Evolutionary conservation across 2,113 vertebrate species (phyloP), one percentile per base, ranked within the genome.

Genomic region (Tiliqua scincoides): DNA sequence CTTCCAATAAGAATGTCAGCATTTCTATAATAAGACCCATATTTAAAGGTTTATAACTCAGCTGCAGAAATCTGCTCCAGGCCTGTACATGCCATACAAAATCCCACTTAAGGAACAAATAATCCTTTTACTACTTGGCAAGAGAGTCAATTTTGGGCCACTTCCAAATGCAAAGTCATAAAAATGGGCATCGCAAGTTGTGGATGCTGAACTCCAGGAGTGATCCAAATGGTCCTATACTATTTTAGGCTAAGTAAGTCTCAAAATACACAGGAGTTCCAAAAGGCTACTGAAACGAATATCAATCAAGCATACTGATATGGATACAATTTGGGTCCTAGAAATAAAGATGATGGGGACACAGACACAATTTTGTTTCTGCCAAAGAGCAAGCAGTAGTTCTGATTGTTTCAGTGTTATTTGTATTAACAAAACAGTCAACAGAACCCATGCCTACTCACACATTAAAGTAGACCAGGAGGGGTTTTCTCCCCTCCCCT

Each of bases 71-170:
- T 79, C 71, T 79, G 80, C 57, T 83, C 86, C 88, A 85, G 76
- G 73, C 73, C 85, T 54, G 25, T 2, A 63, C 12, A 76, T 14
- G 57, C 65, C 80, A 84, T 67, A 85, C 82, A 73, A 86, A 89
- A 87, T 40, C 48, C 81, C 67, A 83, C 54, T 82, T 77, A 40
- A 87, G 52, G 9, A 91, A 21, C n/a, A 87, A 86, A 25, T 83
- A 83, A 72, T 21, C 21, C 4, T 87, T 88, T 82, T 61, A 54
- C 1, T 90, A 76, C 79, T 37, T 90, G 91, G 85, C 84, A 85
- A 93, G 78, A 2, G 15, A 0, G 0, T 70, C 57, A 14, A 20
- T 88, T 89, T 61, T 82, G 70, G 88, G 76, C 89, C 72, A 85
- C 54, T 77, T 85, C 73, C 65, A 82, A 77, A 77, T 77, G 48